These are phyloP conservation scores for Arremon aurantiirostris DNA, from an alignment of 2,797 vertebrate species.

Conservation along the genomic window DNA sequence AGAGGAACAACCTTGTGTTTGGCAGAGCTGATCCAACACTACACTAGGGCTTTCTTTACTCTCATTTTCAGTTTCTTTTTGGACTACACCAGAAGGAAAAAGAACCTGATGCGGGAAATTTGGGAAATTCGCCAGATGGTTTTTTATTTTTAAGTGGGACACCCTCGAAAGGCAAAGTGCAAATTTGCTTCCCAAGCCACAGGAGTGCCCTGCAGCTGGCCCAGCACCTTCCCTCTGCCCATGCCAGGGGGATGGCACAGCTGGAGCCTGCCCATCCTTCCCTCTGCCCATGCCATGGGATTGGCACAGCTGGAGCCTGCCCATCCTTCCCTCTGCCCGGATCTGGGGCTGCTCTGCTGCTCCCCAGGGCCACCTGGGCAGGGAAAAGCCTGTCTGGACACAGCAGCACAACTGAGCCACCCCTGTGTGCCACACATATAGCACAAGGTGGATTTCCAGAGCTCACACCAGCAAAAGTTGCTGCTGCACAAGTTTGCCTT, in stretches of 20 bases:
- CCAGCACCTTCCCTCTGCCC: neutral
- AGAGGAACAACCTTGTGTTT: constrained; percentile 27
- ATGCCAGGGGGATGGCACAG: neutral
- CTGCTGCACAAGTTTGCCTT: neutral
- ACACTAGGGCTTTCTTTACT: neutral
- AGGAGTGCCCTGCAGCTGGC: neutral
- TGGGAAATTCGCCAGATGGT: neutral
- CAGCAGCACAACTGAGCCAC: neutral
- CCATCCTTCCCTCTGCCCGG: neutral
- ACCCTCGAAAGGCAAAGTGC: constrained; percentile 26
- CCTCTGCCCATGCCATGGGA: neutral
- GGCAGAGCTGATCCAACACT: neutral
- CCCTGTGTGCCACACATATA: neutral
- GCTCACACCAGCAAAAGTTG: constrained; percentile 7
- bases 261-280: neutral
- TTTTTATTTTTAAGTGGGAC: neutral
- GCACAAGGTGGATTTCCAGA: neutral
- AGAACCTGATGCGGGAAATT: neutral
- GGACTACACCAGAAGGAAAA: neutral
- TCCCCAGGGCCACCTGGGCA: neutral
- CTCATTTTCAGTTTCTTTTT: neutral
- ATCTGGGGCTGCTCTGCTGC: neutral
- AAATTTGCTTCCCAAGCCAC: constrained; percentile 10
- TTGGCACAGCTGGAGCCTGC: neutral
- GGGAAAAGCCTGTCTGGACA: neutral